Evolutionary conservation across 2,888 invertebrate genomes (phyloP).

Genomic region (Ornithoptera priamus): DNA sequence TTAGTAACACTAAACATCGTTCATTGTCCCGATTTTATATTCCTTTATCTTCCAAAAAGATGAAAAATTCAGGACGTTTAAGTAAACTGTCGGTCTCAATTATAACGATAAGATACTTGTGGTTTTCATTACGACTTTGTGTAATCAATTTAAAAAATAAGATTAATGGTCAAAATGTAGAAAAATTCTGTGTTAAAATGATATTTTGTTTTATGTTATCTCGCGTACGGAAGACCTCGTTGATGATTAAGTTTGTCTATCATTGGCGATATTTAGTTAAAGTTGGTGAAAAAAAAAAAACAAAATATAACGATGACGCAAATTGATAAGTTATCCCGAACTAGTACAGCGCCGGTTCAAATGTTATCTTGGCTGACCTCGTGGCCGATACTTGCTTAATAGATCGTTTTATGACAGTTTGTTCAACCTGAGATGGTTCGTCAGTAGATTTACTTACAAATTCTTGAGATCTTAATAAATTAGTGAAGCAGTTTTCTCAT

Average conservation of each 20-base stretch:
- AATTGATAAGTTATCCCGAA: constrained; percentile 72
- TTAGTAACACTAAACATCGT: no score
- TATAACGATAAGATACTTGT: no score
- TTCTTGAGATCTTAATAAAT: constrained; percentile 51
- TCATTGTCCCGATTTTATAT: no score
- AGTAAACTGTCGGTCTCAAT: no score
- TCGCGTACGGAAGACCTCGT: neutral
- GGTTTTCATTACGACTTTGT: no score
- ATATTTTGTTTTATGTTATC: neutral
- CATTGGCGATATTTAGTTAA: neutral
- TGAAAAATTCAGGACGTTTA: no score
- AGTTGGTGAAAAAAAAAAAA: neutral
- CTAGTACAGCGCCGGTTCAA: constrained; percentile 63
- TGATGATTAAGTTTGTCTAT: neutral
- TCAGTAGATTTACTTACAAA: constrained; percentile 61
- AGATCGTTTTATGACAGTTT: constrained; percentile 62
- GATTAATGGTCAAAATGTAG: neutral
- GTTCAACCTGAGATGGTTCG: constrained; percentile 66
- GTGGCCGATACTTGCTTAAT: constrained; percentile 54
- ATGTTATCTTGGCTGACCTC: constrained; percentile 63
- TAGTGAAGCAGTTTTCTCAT: constrained; percentile 54
- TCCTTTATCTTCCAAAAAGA: no score
- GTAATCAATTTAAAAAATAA: neutral
- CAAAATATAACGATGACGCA: constrained; percentile 65
- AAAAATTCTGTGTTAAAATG: constrained; percentile 34